Evolutionary conservation across 2,888 invertebrate genomes (phyloP), one percentile per base, ranked within the genome.

Genomic region (Aricia artaxerxes): DNA sequence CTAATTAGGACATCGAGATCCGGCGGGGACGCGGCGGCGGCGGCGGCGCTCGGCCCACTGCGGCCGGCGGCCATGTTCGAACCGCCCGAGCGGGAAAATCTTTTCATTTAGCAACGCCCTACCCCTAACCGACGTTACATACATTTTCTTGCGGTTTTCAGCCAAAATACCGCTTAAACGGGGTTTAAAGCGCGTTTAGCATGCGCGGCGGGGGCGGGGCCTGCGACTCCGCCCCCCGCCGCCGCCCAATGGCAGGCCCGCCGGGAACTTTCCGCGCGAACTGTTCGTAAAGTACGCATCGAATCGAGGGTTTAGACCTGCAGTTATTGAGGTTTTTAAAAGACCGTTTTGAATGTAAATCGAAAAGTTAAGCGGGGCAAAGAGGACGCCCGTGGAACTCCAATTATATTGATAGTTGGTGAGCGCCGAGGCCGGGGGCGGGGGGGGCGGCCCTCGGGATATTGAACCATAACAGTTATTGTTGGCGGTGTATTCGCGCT

Each of bases 121-220:
- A 87, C 91, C 91, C 91, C 89, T 91, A 91, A 91, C 92, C 87
- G 91, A 84, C 81, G 91, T 91, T 90, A 90, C 93, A 88, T 92
- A 92, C 91, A 92, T 93, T 94, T 94, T 93, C 93, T 90, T 93
- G 93, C 88, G 94, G 93, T 93, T 94, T 93, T 92, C 90, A 88
- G 85, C 91, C 91, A 94, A 94, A 94, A 93, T 88, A 93, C 94
- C 94, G 94, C 94, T 93, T 94, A 94, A 94, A 93, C 93, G 94
- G 90, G 91, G 84, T 88, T 93, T 94, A 94, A 91, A 88, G 83
- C 91, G 87, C 90, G 91, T 91, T 93, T 93, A 93, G 92, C 94
- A 94, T 94, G 94, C 94, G 94, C 94, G 86, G 87, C 82, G 86
- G 80, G 84, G 92, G 94, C 90, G 92, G 90, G 84, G 90, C 84